Evolutionary conservation across 2,797 vertebrate genomes (phyloP).

Genomic region (Esox masquinongy): DNA sequence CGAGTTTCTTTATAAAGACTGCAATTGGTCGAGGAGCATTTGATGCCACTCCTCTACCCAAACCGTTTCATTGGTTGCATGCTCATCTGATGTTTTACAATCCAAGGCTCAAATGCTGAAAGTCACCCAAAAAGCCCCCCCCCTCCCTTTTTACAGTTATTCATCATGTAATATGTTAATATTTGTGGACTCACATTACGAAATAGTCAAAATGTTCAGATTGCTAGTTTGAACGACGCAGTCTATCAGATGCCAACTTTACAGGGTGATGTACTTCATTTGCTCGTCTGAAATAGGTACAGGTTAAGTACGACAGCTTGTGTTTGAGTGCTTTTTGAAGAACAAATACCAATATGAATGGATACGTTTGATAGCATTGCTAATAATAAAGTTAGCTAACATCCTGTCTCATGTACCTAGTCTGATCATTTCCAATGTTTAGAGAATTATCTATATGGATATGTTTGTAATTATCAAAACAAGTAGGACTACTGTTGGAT

Average conservation of each 20-base stretch:
- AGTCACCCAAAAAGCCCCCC: constrained; percentile 4
- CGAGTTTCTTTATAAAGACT: constrained; percentile 51
- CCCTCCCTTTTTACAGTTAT: not conserved
- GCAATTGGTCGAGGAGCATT: constrained; percentile 76
- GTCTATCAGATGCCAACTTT: not conserved
- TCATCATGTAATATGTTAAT: constrained; percentile 6
- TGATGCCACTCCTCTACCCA: constrained; percentile 73
- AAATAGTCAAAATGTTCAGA: not conserved
- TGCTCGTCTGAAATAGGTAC: not conserved
- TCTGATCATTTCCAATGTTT: too few species aligned
- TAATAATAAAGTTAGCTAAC: too few species aligned
- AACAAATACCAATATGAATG: too few species aligned
- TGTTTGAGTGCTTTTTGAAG: too few species aligned
- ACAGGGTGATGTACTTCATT: not conserved
- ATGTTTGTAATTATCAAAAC: too few species aligned
- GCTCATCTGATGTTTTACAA: constrained; percentile 79
- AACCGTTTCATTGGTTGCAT: constrained; percentile 79
- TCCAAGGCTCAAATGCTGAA: constrained; percentile 6
- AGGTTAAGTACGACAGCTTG: too few species aligned
- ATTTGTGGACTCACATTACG: not conserved
- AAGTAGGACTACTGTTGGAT: too few species aligned
- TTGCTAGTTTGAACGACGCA: not conserved
- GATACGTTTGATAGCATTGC: too few species aligned
- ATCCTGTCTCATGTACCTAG: too few species aligned
- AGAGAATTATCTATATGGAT: too few species aligned